Base-by-base conservation (phyloP, 2,888 invertebrate genomes). In the Amphipoea lucens region DNA sequence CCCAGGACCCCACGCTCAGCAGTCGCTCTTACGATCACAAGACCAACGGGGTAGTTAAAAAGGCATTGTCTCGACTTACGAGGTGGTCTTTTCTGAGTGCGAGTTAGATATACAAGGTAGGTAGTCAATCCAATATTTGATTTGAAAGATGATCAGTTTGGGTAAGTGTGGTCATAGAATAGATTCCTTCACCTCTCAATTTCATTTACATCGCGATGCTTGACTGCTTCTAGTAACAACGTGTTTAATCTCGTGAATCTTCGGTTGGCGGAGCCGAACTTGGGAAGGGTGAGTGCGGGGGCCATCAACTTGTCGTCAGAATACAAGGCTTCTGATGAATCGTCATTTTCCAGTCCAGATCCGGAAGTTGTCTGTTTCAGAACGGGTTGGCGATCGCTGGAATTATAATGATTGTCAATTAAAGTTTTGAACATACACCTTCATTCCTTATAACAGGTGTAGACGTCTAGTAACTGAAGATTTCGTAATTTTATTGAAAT, bases 191-290 rank as follows among this genome's bases (percentile, higher is more conserved):
- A 91, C 91, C 86, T 90, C 51, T 89, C 83, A 6, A 90, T 90
- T 76, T 88, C 87, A 29, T 76, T 68, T 9, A 83, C 74, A 65
- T 88, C 83, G 7, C 83, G 54, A 65, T 63, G 60, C 51, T 87
- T 86, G 4, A 89, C 82, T 17, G 91, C 94, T 63, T 92, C 91
- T 4, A 95, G 90, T 17, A 95, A 87, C 73, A 94, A 92, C 0
- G 94, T 92, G 76, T 95, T 95, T 14, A 94, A 90, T 63, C 92
- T 89, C 76, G 66, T 76, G 5, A 73, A 51, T 12, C 66, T 86
- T 20, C 78, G 74, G 42, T 72, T 84, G 5, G 66, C 12, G 23
- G 74, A 78, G 29, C 68, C 67, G 0, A 76, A 23, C 42, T 71
- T 88, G 23, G 87, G 85, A 0, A 82, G 62, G 1, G 82, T 85